A percentile compares a stretch with the other conserved stretches of the same genome.
These are phyloP conservation scores for Danio choprae DNA, from an alignment of 2,797 vertebrate species.

Conservation along the genomic window DNA sequence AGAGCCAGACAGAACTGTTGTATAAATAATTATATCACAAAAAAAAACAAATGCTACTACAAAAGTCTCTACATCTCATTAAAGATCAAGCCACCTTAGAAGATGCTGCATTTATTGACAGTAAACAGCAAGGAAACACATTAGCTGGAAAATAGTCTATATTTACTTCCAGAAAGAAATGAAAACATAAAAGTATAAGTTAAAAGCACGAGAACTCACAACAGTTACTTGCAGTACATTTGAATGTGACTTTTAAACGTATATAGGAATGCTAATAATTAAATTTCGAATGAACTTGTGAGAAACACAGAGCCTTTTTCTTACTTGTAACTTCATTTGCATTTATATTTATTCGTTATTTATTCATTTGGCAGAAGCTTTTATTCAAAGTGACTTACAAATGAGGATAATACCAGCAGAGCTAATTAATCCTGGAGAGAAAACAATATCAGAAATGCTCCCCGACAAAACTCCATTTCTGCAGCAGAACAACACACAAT, in stretches of 20 bases:
- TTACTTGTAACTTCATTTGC: not conserved
- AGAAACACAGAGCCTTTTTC: not conserved
- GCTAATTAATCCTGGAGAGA: not conserved
- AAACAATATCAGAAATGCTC: not conserved
- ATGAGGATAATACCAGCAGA: constrained; percentile 2
- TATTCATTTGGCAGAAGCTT: not conserved
- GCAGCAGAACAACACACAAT: not conserved
- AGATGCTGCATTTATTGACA: not conserved
- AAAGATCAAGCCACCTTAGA: not conserved
- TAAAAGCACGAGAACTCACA: not conserved
- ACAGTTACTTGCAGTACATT: not conserved
- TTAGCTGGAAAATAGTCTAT: not conserved
- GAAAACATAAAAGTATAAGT: too few relatives aligned
- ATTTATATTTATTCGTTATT: not conserved
- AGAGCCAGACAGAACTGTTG: too few relatives aligned
- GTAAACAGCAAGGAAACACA: not conserved
- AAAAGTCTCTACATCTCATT: not conserved
- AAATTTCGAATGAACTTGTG: not conserved
- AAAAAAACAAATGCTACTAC: not conserved
- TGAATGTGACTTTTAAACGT: not conserved
- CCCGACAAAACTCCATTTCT: not conserved
- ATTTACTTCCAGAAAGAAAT: not conserved
- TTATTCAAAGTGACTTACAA: not conserved
- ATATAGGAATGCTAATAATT: not conserved
- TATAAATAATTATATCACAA: too few relatives aligned